Evolutionary conservation across 2,888 invertebrate genomes (phyloP).

Genomic region (Diarsia mendica): DNA sequence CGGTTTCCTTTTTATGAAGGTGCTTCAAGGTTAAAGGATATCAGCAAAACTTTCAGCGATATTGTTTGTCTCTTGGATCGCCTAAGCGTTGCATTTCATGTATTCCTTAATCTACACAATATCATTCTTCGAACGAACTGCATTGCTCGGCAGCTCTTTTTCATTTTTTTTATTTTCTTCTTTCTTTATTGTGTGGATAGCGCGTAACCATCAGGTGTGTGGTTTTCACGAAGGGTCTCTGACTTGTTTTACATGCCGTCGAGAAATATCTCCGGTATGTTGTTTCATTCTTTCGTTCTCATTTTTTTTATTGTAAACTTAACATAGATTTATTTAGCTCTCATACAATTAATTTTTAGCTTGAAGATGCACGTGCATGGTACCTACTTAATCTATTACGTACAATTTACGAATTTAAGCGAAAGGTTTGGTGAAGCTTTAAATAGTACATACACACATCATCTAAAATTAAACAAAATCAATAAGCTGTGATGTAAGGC

Average conservation of each 20-base stretch:
- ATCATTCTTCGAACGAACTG: not conserved
- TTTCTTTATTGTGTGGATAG: too few relatives aligned
- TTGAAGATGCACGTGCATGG: not conserved
- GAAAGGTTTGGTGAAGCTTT: constrained; percentile 28
- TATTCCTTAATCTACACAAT: not conserved
- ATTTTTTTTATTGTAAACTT: not conserved
- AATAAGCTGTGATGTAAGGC: constrained; percentile 66
- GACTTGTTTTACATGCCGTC: too few relatives aligned
- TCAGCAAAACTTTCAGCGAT: not conserved
- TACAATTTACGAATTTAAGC: constrained; percentile 16
- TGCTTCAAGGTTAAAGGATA: not conserved
- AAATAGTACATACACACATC: constrained; percentile 8
- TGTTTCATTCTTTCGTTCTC: too few relatives aligned
- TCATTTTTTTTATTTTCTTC: not conserved
- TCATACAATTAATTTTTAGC: not conserved
- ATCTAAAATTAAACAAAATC: constrained; percentile 65
- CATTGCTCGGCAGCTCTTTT: not conserved
- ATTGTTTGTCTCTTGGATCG: not conserved
- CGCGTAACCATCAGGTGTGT: too few relatives aligned
- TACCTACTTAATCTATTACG: not conserved
- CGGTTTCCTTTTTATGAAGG: not conserved
- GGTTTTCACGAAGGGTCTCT: too few relatives aligned
- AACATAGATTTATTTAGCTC: not conserved
- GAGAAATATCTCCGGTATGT: too few relatives aligned
- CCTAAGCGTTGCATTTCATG: not conserved